A percentile compares a stretch with the other conserved stretches of the same genome.
These are phyloP conservation scores for Drosophila sechellia DNA, from an alignment of 1,140 invertebrate species.

Conservation along the genomic window DNA sequence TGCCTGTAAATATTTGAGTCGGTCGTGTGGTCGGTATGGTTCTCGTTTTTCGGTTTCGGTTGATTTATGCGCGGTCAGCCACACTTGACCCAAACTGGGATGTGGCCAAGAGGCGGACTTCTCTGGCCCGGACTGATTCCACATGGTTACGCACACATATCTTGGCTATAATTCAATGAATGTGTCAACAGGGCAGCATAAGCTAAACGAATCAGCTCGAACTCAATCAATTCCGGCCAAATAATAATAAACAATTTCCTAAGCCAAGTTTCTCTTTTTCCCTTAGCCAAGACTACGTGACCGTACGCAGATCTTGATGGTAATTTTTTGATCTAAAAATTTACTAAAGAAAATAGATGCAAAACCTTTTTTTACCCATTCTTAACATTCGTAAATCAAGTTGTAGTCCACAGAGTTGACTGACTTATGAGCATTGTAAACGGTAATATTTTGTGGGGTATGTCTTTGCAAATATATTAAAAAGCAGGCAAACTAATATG, in stretches of 20 bases:
- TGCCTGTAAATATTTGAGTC: slow-evolving; percentile 70
- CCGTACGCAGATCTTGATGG: neutral
- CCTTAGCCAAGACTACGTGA: slow-evolving; percentile 31
- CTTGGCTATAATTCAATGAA: slow-evolving; percentile 74
- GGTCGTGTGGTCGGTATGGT: slow-evolving; percentile 8
- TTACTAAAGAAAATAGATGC: neutral
- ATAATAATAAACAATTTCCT: slow-evolving; percentile 71
- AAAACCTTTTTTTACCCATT: neutral
- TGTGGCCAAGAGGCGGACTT: slow-evolving; percentile 3
- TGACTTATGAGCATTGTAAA: too few relatives aligned
- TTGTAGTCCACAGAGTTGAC: too few relatives aligned
- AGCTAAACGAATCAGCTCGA: slow-evolving; percentile 37
- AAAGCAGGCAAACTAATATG: neutral
- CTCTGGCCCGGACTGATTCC: slow-evolving; percentile 23
- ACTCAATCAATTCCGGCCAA: slow-evolving; percentile 74
- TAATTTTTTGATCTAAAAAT: neutral
- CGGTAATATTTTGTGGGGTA: too few relatives aligned
- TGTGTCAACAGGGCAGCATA: slow-evolving; percentile 63
- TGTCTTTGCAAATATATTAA: neutral
- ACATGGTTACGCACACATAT: slow-evolving; percentile 39
- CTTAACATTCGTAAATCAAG: too few relatives aligned
- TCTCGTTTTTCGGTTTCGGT: slow-evolving; percentile 30
- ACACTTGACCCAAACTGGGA: slow-evolving; percentile 54
- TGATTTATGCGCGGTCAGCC: slow-evolving; percentile 78
- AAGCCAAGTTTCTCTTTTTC: slow-evolving; percentile 3